Base-by-base conservation (phyloP, 2,113 vertebrate species). In the Platanista minor region DNA sequence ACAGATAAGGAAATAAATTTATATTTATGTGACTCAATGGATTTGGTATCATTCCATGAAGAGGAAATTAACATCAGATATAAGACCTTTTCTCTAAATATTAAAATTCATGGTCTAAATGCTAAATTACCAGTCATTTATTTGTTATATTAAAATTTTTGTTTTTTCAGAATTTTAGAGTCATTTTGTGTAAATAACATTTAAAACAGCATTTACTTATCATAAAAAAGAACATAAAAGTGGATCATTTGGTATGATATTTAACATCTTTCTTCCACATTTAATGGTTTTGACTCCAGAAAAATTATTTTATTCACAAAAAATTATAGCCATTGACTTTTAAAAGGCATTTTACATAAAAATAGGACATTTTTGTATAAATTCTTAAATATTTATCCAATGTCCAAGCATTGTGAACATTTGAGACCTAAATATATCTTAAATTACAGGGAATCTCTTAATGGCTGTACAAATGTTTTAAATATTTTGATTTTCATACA, bases 51-150 rank as follows among this genome's bases (percentile, higher is more conserved):
- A 87, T 88, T 89, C 9, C n/a, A 93, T 94, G 33, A 78, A 77
- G 20, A 25, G 71, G 49, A 59, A 83, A 39, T 87, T 41, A 43
- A 96, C 94, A 89, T 25, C 54, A 0, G 0, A 6, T 1, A 66
- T 43, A 88, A 8, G 43, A 17, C 11, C 31, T 96, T 96, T 97
- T 97, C 46, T 97, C 8, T 69, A 96, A 92, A 31, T 83, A 94
- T 33, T 11, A 31, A 69, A 78, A 92, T 59, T 41, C 2, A 75
- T 62, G 3, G 0, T 86, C 80, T 43, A 49, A 85, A 77, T 13
- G 2, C 4, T 92, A 75, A 94, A 95, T 93, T 95, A 89, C 23
- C 43, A 85, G 62, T 82, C 20, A 88, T 74, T 31, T 31, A 39
- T 94, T 91, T 91, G 9, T 52, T 23, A 66, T 25, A 33, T 27